phyloP scores from a whole-genome alignment of 2,797 vertebrate species.

The Amniataba percoides region DNA sequence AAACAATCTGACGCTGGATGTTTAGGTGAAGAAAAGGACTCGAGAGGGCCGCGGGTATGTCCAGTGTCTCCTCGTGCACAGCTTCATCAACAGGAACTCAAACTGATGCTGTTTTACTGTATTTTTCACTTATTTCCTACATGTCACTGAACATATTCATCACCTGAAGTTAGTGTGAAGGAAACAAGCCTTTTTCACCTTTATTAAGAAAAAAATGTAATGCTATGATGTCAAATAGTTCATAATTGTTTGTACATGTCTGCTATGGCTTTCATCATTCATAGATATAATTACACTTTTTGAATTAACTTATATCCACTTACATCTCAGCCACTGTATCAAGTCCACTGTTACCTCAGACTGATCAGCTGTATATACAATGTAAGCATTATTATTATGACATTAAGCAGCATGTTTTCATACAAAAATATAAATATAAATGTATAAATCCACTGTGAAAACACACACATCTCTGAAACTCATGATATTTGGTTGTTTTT shows the following conservation, averaged over 20 bases:
- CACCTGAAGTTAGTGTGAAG: not conserved
- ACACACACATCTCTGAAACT: not conserved
- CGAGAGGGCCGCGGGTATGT: slow-evolving; percentile 42
- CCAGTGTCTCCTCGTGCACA: slow-evolving; percentile 34
- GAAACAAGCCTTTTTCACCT: not conserved
- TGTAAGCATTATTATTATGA: not conserved
- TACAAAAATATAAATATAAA: not conserved
- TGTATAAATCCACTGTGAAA: not conserved
- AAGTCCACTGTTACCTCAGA: not conserved
- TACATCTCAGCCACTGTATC: not conserved
- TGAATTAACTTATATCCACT: not conserved
- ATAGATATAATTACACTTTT: not conserved
- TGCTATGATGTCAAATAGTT: not conserved
- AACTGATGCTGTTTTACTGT: not conserved
- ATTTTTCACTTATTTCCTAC: not conserved
- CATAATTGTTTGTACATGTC: not conserved
- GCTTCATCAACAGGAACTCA: slow-evolving; percentile 33
- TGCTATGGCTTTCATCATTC: not conserved
- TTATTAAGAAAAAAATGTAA: not conserved
- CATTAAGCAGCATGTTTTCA: not conserved
- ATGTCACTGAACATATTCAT: not conserved
- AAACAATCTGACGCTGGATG: slow-evolving; percentile 74
- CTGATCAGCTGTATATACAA: not conserved
- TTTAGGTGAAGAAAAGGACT: slow-evolving; percentile 66
- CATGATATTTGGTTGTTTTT: too few relatives aligned